Base-by-base conservation (phyloP, 1,140 invertebrate genomes). In the Drosophila mayri region DNA sequence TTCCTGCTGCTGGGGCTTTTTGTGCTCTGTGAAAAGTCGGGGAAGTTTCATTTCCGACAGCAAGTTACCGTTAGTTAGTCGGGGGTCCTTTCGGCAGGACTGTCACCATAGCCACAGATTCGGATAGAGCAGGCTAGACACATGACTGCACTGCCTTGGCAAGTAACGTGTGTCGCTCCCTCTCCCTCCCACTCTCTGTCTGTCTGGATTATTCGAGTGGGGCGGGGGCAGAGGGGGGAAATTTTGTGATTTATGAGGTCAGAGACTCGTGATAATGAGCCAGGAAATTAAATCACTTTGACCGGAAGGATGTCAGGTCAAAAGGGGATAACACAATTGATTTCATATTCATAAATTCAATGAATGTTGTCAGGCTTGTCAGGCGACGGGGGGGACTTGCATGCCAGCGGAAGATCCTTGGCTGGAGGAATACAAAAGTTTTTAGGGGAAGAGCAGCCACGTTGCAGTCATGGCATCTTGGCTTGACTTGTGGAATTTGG, bases 251-350 rank as follows among this genome's bases (percentile, higher is more conserved):
- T 91, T 91, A 91, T 91, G 90, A 70, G 90, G 81, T 86, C 90
- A 90, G 85, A 91, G 73, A 84, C 74, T 90, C 75, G 90, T 87
- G 82, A 91, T 91, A 91, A 91, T 91, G 85, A 91, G 85, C 85
- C 85, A 81, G 90, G 90, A 90, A 90, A 91, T 91, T 86, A 86
- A 91, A 91, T 90, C 85, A 87, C 85, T 90, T 90, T 91, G 76
- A 91, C 83, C 90, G 85, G 90, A 91, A 91, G 85, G 82, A 91
- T 88, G 84, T 83, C 81, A 86, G 88, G 79, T 87, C 85, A 90
- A 81, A 90, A 81, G 82, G 73, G 86, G 87, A 91, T 85, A 90
- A 82, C 87, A 90, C 86, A 90, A 90, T 90, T 90, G 86, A 90
- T 90, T 90, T 86, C 74, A 80, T 90, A 90, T 90, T 87, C 84